Evolutionary conservation across 2,888 invertebrate genomes (phyloP).

Genomic region (Tridacna gigas): DNA sequence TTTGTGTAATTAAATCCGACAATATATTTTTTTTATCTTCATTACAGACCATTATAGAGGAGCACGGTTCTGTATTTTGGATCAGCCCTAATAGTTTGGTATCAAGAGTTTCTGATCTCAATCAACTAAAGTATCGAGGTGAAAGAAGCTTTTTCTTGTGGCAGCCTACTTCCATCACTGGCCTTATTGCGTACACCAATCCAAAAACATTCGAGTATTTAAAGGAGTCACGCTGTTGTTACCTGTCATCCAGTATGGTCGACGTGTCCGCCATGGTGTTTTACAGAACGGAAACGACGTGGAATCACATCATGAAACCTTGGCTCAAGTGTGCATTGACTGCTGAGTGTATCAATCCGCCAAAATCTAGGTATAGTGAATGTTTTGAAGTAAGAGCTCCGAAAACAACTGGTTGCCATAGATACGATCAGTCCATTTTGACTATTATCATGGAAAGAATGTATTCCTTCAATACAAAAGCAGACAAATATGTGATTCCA

Average conservation of each 20-base stretch:
- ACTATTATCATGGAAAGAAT: slow-evolving; percentile 76
- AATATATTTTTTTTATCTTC: no score
- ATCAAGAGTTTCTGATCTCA: slow-evolving; percentile 67
- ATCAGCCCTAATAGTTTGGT: slow-evolving; percentile 71
- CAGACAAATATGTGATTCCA: slow-evolving; percentile 69
- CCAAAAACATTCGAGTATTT: slow-evolving; percentile 72
- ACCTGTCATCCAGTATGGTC: slow-evolving; percentile 69
- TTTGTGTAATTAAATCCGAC: no score
- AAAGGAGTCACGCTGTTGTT: slow-evolving; percentile 73
- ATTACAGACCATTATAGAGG: slow-evolving; percentile 69
- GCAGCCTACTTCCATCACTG: slow-evolving; percentile 63
- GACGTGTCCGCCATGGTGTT: slow-evolving; percentile 73
- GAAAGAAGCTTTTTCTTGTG: slow-evolving; percentile 72
- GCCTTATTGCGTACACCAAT: slow-evolving; percentile 72
- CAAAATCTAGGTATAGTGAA: slow-evolving; percentile 64
- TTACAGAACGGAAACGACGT: slow-evolving; percentile 72
- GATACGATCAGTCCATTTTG: slow-evolving; percentile 76
- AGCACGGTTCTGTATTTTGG: slow-evolving; percentile 75
- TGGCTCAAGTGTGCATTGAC: slow-evolving; percentile 79
- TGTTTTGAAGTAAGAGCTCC: slow-evolving; percentile 76
- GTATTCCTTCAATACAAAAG: slow-evolving; percentile 66
- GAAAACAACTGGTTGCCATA: slow-evolving; percentile 78
- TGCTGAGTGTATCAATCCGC: slow-evolving; percentile 72
- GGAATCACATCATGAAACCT: slow-evolving; percentile 76
- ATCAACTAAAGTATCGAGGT: slow-evolving; percentile 70